Conservation (phyloP, 1,140 invertebrate genomes). For the Vollenhovia emeryi region DNA sequence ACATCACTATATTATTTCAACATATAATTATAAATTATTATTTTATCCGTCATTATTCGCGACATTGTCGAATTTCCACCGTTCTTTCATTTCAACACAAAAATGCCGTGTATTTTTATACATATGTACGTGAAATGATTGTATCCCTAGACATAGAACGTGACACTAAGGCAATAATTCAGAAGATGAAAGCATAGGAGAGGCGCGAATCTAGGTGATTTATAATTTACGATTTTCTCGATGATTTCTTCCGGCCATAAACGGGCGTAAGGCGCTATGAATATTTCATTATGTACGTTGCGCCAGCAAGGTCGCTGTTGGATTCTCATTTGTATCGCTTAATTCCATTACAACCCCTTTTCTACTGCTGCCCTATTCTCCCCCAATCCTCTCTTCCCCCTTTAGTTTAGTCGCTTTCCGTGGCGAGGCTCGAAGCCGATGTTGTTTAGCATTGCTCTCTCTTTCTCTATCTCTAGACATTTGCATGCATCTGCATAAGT, state of each 20-base stretch:
- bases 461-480: conserved; percentile 43
- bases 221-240: conserved; percentile 76
- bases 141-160: neutral
- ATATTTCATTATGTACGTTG: conserved; percentile 79
- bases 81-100: neutral
- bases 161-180: conserved; percentile 10
- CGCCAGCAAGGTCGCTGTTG: conserved; percentile 64
- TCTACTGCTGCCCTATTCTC: neutral
- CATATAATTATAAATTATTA: conserved; percentile 16
- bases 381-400: neutral
- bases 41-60: neutral
- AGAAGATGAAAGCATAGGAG: conserved; percentile 16
- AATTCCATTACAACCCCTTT: conserved; percentile 74
- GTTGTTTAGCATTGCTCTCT: conserved; percentile 59
- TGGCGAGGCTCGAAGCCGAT: neutral
- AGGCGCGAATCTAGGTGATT: conserved; percentile 36
- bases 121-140: neutral
- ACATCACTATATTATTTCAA: neutral
- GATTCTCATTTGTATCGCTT: conserved; percentile 75
- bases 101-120: neutral
- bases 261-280: conserved; percentile 74
- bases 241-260: conserved; percentile 74
- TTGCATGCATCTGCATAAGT: conserved; percentile 78
- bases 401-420: neutral
- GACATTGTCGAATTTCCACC: neutral